Evolutionary conservation across 2,888 invertebrate species (phyloP).

Genomic region (Hemicrepidius hirtus): DNA sequence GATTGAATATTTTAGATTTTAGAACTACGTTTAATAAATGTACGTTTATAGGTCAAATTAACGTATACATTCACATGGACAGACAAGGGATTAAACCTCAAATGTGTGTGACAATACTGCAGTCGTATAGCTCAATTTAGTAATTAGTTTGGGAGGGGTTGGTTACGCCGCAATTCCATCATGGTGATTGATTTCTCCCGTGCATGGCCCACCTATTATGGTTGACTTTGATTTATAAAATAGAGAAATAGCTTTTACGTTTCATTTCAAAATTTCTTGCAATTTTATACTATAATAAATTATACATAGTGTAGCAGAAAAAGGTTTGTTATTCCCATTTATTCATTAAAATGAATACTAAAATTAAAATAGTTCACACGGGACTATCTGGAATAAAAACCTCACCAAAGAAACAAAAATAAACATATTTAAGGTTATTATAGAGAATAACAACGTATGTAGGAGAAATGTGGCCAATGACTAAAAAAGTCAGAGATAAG

Average conservation of each 20-base stretch:
- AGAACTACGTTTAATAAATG: slow-evolving; percentile 19
- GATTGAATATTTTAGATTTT: not conserved
- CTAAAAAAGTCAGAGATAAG: too few relatives aligned
- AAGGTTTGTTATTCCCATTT: too few relatives aligned
- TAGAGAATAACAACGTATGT: too few relatives aligned
- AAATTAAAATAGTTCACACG: too few relatives aligned
- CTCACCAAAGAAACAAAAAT: too few relatives aligned
- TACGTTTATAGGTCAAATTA: slow-evolving; percentile 23
- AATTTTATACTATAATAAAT: slow-evolving; percentile 1
- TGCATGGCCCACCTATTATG: slow-evolving; percentile 59
- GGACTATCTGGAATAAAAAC: too few relatives aligned
- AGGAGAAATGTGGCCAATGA: too few relatives aligned
- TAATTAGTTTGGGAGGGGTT: slow-evolving; percentile 63
- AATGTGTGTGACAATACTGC: slow-evolving; percentile 55
- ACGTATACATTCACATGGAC: slow-evolving; percentile 36
- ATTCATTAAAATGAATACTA: too few relatives aligned
- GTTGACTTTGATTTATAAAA: slow-evolving; percentile 58
- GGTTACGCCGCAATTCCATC: slow-evolving; percentile 61
- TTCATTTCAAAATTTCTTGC: too few relatives aligned
- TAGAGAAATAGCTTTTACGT: slow-evolving; percentile 53
- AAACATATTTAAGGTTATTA: too few relatives aligned
- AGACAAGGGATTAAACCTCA: slow-evolving; percentile 54
- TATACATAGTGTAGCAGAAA: too few relatives aligned
- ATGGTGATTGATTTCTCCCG: slow-evolving; percentile 62
- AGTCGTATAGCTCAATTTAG: slow-evolving; percentile 51